phyloP scores from a whole-genome alignment of 2,888 invertebrate genomes.

The Gastracanthus pulcherrimus region DNA sequence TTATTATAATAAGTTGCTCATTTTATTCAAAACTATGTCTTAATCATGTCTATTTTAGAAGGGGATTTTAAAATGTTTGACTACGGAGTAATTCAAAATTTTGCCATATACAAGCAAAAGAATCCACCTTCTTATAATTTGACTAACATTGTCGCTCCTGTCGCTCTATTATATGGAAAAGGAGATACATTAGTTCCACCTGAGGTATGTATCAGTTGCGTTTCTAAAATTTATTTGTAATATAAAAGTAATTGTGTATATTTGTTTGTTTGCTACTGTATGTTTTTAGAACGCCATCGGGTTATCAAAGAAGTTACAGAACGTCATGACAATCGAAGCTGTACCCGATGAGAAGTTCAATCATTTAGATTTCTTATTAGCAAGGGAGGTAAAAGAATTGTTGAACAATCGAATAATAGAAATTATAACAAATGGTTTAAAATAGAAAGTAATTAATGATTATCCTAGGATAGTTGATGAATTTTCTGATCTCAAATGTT shows the following conservation, averaged over 20 bases:
- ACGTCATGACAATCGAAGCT: constrained; percentile 52
- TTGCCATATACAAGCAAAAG: constrained; percentile 56
- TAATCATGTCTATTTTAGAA: too few species aligned
- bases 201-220: constrained; percentile 39
- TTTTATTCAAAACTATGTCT: too few species aligned
- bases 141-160: constrained; percentile 60
- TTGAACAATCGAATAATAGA: constrained; percentile 76
- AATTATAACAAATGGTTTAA: not conserved
- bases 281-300: constrained; percentile 56
- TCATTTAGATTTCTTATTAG: constrained; percentile 85
- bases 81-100: constrained; percentile 58
- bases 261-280: not conserved
- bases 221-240: not conserved
- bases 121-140: constrained; percentile 62
- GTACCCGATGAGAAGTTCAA: constrained; percentile 80
- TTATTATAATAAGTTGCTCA: too few species aligned
- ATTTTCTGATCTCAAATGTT: not conserved
- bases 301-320: constrained; percentile 56
- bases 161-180: constrained; percentile 63
- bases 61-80: constrained; percentile 64
- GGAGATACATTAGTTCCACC: constrained; percentile 61
- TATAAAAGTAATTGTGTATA: not conserved
- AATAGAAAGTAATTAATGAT: not conserved
- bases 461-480: too few species aligned
- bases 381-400: constrained; percentile 78